These are phyloP conservation scores for Stramonita haemastoma DNA, from an alignment of 2,888 invertebrate species.

Conservation along the genomic window DNA sequence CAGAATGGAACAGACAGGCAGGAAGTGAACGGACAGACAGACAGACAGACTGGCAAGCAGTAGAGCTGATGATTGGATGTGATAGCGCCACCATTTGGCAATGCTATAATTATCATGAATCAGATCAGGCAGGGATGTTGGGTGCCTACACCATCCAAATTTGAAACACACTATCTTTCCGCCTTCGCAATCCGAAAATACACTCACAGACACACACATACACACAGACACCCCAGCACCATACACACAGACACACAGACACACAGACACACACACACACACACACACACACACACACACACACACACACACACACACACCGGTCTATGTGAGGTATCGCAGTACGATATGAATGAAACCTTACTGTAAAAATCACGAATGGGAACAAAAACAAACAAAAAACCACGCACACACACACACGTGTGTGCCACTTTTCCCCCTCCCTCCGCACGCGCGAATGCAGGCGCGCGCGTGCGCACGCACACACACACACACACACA, in stretches of 20 bases:
- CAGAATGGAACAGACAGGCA: too few species aligned
- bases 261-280: background rate
- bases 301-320: conserved; percentile 22
- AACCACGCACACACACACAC: background rate
- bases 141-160: too few species aligned
- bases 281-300: conserved; percentile 20
- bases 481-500: conserved; percentile 19
- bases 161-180: too few species aligned
- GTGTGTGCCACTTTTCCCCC: background rate
- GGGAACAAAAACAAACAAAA: background rate
- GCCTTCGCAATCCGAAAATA: too few species aligned
- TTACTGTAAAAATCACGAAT: background rate
- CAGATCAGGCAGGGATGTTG: too few species aligned
- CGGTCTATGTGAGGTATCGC: background rate
- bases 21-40: too few species aligned
- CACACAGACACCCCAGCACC: background rate
- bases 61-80: too few species aligned
- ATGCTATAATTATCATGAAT: too few species aligned
- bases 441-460: background rate
- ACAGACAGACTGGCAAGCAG: too few species aligned
- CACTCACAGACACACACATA: background rate
- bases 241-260: background rate
- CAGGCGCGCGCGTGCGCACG: background rate
- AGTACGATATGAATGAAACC: too few species aligned
- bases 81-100: too few species aligned